Evolutionary conservation across 2,113 vertebrate genomes (phyloP), one percentile per base, ranked within the genome.

Genomic region (Lonchura striata): DNA sequence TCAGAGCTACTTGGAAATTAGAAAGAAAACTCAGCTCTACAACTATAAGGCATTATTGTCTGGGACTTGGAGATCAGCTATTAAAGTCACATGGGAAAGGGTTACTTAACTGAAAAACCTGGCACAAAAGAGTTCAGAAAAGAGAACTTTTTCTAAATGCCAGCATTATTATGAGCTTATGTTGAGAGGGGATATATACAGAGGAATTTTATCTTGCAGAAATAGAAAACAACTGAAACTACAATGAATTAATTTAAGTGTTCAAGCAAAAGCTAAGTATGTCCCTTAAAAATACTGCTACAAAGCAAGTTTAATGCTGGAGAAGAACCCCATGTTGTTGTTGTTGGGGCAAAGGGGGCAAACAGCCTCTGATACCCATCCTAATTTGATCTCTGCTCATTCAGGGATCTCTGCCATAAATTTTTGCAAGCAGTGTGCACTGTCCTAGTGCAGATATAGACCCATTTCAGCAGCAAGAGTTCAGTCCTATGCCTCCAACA

Each of bases 141-240:
- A 86, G 15, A 54, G 71, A 75, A 42, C 10, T 49, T 83, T 86
- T 94, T 81, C 25, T 35, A 77, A 96, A 85, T 54, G 49, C 75
- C 44, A 70, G 42, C 33, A n/a, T 91, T 82, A 74, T 92, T 82
- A 89, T 59, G 37, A 92, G 86, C 84, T 96, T 95, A 88, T 53
- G n/a, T 71, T 94, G 82, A 95, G 74, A 82, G 7, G 49, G 79
- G 44, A 68, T 81, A 78, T 18, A 56, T 42, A 61, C 46, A 82
- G 72, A 96, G 57, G 63, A 74, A 77, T 91, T 77, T 92, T 70
- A 16, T 37, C 49, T 91, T 70, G 42, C 22, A 71, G 33, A 30
- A 92, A 33, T 33, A 25, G 27, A 44, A 86, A 94, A 90, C 47
- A 95, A 85, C 42, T 50, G 18, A 83, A 89, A 88, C 37, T 41